Base-by-base conservation (phyloP, 2,888 invertebrate species). In the Ceraclea dissimilis region DNA sequence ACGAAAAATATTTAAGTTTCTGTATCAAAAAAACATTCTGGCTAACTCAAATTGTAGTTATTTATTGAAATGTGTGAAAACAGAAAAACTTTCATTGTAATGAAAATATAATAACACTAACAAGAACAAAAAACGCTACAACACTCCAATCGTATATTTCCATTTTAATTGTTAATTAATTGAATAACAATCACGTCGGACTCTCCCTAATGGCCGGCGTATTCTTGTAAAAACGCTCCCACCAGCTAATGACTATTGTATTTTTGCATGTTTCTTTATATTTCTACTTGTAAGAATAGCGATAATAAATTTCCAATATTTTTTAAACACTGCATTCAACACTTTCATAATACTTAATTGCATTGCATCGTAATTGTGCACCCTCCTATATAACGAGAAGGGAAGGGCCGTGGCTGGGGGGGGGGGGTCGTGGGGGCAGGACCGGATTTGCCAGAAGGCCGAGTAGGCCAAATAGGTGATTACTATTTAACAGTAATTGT, bases 271-370 rank as follows among this genome's bases (percentile, higher is more conserved):
- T 33, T 47, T 48, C 18, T 33, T 54, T 51, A 31, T 56, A 22
- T 19, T n/a, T 16, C 39, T 5, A 39, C 39, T 8, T 11, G 11
- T 8, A 39, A 4, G 8, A 39, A 39, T 16, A 16, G 13, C 5
- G 47, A 2, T 49, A 39, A 47, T 59, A 53, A 60, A 53, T 60
- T 58, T 58, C 58, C 58, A 49, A 58, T 60, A 60, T 60, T 58
- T 49, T 39, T 58, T 57, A 57, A 58, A 58, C 58, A 58, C 55
- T 33, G 26, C 57, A 18, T 16, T 46, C 49, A 53, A 43, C 59
- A 49, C 52, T 59, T 51, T 51, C 55, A 51, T 53, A 59, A 59
- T 59, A 56, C 59, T 54, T 57, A 59, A 59, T 59, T 59, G 53
- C 59, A 49, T 26, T 43, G 49, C 52, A 43, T 43, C 19, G 47